Conservation (phyloP, 1,140 invertebrate genomes). For the Oryzaephilus surinamensis region DNA sequence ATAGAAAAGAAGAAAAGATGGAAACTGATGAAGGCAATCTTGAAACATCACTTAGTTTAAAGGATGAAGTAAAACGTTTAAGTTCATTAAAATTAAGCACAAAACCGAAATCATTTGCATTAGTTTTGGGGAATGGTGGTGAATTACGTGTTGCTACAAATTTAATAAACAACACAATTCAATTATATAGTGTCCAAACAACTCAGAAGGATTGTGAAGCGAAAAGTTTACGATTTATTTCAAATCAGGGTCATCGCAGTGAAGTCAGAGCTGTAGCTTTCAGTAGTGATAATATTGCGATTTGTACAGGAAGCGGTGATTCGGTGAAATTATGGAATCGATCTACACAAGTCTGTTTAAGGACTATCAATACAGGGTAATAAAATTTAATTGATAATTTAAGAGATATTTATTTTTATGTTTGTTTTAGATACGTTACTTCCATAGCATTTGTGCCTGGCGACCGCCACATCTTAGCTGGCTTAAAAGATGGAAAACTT, state of each 20-base stretch:
- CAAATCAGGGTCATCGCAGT: constrained; percentile 69
- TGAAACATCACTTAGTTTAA: constrained; percentile 38
- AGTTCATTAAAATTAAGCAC: constrained; percentile 50
- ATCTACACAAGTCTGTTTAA: constrained; percentile 66
- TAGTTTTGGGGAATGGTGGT: constrained; percentile 53
- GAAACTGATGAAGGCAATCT: constrained; percentile 12
- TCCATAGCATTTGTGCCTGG: constrained; percentile 80
- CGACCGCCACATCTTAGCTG: constrained; percentile 82
- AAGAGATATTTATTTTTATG: constrained; percentile 32
- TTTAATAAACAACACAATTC: constrained; percentile 58
- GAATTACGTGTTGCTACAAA: constrained; percentile 56
- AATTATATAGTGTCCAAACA: constrained; percentile 48
- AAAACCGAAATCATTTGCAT: constrained; percentile 60
- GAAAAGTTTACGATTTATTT: constrained; percentile 37
- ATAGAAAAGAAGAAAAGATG: constrained; percentile 30
- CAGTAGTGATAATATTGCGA: constrained; percentile 83
- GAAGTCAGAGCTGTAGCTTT: constrained; percentile 81
- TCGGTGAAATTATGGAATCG: constrained; percentile 91
- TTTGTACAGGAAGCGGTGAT: constrained; percentile 72
- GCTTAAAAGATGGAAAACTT: constrained; percentile 77
- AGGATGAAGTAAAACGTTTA: constrained; percentile 66
- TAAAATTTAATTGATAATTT: neutral
- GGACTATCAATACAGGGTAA: constrained; percentile 59
- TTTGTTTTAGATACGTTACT: constrained; percentile 52
- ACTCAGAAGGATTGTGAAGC: constrained; percentile 43